Percentiles rank a stretch among this genome's conserved stretches.
Evolutionary conservation across 2,888 invertebrate genomes (phyloP).

Genomic region (Helleia helle): DNA sequence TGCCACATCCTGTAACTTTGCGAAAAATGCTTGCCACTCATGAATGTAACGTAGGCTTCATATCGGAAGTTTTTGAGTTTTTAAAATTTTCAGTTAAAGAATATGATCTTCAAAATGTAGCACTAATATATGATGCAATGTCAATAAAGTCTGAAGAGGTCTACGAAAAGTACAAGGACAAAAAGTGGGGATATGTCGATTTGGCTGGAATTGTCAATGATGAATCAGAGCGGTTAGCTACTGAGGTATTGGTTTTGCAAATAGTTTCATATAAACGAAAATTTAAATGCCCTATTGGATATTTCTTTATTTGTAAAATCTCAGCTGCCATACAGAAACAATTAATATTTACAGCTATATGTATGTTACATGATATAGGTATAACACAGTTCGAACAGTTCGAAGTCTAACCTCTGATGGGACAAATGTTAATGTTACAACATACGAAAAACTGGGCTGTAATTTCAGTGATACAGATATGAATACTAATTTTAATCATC

Average conservation of each 20-base stretch:
- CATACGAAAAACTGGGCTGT: not conserved
- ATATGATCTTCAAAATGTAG: conserved; percentile 7
- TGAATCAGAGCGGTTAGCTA: conserved; percentile 5
- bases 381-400: too few species aligned
- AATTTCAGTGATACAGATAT: not conserved
- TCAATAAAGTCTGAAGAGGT: conserved; percentile 6
- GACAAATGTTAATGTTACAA: not conserved
- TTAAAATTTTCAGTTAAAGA: conserved; percentile 6
- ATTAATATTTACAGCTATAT: conserved; percentile 1
- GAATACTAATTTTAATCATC: not conserved
- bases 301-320: conserved; percentile 10
- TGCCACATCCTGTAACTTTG: conserved; percentile 4
- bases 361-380: not conserved
- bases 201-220: not conserved
- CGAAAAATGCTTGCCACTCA: conserved; percentile 2
- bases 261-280: conserved; percentile 7
- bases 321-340: conserved; percentile 7
- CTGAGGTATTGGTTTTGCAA: conserved; percentile 9
- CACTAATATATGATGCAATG: conserved; percentile 9
- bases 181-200: conserved; percentile 3
- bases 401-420: not conserved
- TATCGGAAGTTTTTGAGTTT: conserved; percentile 10
- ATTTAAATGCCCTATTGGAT: conserved; percentile 7
- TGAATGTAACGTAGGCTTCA: conserved; percentile 8
- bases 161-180: conserved; percentile 5